A percentile compares a stretch with the other conserved stretches of the same genome.
Conservation (phyloP, 2,113 vertebrate genomes). For the Leucoraja erinaceus region DNA sequence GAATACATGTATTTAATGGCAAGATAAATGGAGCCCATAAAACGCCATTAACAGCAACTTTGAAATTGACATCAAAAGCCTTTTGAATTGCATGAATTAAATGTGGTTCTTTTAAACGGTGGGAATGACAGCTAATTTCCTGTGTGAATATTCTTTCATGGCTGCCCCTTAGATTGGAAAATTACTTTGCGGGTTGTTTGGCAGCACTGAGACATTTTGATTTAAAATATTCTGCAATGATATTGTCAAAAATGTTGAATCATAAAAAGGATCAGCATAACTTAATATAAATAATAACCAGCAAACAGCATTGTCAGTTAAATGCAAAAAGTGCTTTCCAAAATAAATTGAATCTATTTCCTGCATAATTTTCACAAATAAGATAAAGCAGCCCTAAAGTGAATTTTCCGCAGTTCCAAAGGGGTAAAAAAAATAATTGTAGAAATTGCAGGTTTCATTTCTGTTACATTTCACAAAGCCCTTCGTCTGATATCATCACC, state of each 20-base stretch:
- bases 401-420: not conserved
- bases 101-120: not conserved
- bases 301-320: not conserved
- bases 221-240: not conserved
- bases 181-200: not conserved
- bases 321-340: not conserved
- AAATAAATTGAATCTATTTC: not conserved
- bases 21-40: not conserved
- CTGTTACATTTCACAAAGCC: not conserved
- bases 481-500: not conserved
- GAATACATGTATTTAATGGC: not conserved
- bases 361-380: not conserved
- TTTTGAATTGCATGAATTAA: not conserved
- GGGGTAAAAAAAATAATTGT: not conserved
- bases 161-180: not conserved
- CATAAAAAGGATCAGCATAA: not conserved
- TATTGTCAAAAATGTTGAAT: not conserved
- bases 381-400: not conserved
- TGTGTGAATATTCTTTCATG: not conserved
- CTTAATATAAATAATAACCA: not conserved
- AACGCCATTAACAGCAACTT: not conserved
- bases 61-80: not conserved
- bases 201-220: not conserved
- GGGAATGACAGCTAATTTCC: not conserved
- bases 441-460: not conserved